phyloP scores from a whole-genome alignment of 2,797 vertebrate genomes.

The Numenius phaeopus region DNA sequence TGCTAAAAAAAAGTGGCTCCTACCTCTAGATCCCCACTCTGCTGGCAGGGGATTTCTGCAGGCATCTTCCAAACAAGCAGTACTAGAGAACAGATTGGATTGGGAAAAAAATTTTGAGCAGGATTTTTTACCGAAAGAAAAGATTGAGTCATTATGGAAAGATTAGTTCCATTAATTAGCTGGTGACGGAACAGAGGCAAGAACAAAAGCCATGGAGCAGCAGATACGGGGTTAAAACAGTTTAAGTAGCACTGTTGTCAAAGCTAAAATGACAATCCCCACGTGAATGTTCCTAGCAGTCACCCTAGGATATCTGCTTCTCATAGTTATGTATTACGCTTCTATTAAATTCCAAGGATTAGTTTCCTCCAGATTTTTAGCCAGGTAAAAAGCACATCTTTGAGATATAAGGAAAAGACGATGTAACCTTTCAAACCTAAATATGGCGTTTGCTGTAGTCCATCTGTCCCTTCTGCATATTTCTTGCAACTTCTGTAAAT shows the following conservation, averaged over 20 bases:
- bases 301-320: neutral
- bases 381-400: neutral
- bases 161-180: neutral
- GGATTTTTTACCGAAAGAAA: neutral
- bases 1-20: neutral
- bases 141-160: neutral
- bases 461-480: neutral
- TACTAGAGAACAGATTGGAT: neutral
- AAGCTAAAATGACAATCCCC: neutral
- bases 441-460: neutral
- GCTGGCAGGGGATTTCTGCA: neutral
- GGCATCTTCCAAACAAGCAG: neutral
- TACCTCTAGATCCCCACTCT: neutral
- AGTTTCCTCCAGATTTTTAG: neutral
- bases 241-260: neutral
- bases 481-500: neutral
- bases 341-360: neutral
- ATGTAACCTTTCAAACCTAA: neutral
- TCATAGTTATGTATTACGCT: neutral
- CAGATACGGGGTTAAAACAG: neutral
- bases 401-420: neutral
- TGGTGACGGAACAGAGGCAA: neutral
- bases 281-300: neutral
- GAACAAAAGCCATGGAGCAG: neutral
- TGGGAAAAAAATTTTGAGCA: neutral